Percentiles rank a stretch among this genome's conserved stretches.
phyloP scores from a whole-genome alignment of 1,140 invertebrate genomes.

The Lysiphlebus fabarum region DNA sequence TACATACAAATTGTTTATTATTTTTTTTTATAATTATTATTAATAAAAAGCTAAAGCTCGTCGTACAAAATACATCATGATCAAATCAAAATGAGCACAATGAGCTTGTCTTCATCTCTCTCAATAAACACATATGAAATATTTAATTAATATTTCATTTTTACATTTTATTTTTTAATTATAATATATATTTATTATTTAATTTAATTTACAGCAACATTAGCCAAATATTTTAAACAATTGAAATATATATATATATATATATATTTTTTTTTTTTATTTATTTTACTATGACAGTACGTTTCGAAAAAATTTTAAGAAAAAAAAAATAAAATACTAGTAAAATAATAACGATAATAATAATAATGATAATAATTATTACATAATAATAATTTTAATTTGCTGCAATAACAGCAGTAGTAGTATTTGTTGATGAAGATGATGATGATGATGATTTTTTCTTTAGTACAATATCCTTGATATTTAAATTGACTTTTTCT shows the following conservation, averaged over 20 bases:
- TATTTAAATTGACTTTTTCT: slow-evolving; percentile 71
- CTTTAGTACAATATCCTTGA: slow-evolving; percentile 70
- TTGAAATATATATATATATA: not conserved
- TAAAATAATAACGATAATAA: slow-evolving; percentile 4
- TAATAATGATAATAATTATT: not conserved
- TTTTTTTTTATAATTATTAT: too few species aligned
- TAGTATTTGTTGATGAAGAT: slow-evolving; percentile 27
- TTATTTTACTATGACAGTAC: too few species aligned
- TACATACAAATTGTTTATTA: slow-evolving; percentile 24
- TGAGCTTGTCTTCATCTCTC: slow-evolving; percentile 19
- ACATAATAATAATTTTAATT: slow-evolving; percentile 33
- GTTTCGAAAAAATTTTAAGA: slow-evolving; percentile 6
- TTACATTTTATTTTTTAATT: too few species aligned
- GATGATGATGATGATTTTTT: slow-evolving; percentile 54
- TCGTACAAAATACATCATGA: slow-evolving; percentile 28
- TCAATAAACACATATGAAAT: slow-evolving; percentile 12
- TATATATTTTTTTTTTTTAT: too few species aligned
- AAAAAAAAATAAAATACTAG: not conserved
- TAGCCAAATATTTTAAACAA: not conserved
- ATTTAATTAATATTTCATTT: not conserved
- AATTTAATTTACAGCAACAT: not conserved
- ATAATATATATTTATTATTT: slow-evolving; percentile 7
- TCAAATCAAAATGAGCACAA: slow-evolving; percentile 8
- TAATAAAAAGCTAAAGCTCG: slow-evolving; percentile 25
- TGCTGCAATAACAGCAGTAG: slow-evolving; percentile 37